Conservation (phyloP, 2,797 vertebrate genomes). For the Lepilemur septentrionalis region DNA sequence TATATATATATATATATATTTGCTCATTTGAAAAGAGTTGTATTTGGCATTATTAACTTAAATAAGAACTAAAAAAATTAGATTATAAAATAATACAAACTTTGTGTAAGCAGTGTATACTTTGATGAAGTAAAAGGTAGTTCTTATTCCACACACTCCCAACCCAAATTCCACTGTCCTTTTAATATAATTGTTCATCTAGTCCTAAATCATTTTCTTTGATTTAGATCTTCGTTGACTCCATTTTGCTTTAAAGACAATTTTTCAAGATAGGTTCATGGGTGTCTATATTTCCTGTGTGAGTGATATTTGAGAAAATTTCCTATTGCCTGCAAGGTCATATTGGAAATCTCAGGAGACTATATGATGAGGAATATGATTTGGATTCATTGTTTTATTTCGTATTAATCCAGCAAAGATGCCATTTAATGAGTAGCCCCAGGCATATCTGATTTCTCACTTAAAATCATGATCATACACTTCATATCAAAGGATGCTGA, state of each 20-base stretch:
- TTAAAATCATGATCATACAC: neutral
- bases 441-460: neutral
- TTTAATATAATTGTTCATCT: neutral
- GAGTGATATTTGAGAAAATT: neutral
- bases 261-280: neutral
- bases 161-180: neutral
- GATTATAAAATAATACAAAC: neutral
- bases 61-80: neutral
- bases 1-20: too few species aligned
- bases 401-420: neutral
- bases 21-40: neutral
- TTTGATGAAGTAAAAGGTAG: neutral
- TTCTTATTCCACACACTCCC: neutral
- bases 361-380: neutral
- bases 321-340: neutral
- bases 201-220: neutral
- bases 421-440: neutral
- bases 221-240: neutral
- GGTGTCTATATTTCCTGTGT: neutral
- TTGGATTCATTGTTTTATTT: neutral
- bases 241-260: neutral
- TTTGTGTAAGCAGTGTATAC: neutral
- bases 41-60: neutral
- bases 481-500: neutral
- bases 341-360: neutral